Evolutionary conservation across 1,140 invertebrate genomes (phyloP), one percentile per base, ranked within the genome.

Genomic region (Meloidogyne floridensis): DNA sequence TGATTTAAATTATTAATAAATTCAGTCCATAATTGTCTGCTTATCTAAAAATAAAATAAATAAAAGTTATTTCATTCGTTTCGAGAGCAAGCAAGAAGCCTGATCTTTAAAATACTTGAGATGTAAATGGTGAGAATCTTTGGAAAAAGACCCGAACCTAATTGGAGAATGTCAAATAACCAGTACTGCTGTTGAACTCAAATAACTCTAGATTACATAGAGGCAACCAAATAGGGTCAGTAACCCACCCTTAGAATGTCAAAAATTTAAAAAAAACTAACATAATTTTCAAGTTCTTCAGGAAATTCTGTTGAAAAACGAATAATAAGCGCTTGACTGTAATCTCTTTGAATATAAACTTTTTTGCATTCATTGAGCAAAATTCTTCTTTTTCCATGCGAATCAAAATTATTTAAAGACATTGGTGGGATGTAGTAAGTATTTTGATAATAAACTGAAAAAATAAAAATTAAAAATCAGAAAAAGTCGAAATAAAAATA

Each of bases 291-390:
- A 18, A 83, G 75, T n/a, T 83, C 82, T 59, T 71, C 74, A 8
- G 82, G 82, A 54, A 77, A 83, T 13, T 83, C 81, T 73, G 81
- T 84, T 20, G 51, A 53, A 70, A 83, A 83, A 51, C 56, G 56
- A 18, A 83, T 80, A 42, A 72, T 20, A n/a, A 83, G 69, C 18
- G 74, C 82, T 15, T 79, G 81, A 73, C 73, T 53, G 15, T 84
- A 83, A 20, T 83, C 82, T n/a, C 82, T 56, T 85, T 83, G 82
- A 59, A 83, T 75, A 59, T 77, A 83, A 32, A 83, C 8, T 51
- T 83, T 83, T 83, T 75, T 83, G 47, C 82, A 85, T 20, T 83
- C 82, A 75, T 83, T 83, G 8, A 83, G 53, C 43, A 80, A 77
- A 54, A 83, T 73, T 74, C 72, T 82, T 43, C 81, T 51, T 43